A percentile compares a stretch with the other conserved stretches of the same genome.
Evolutionary conservation across 2,888 invertebrate genomes (phyloP).

Genomic region (Amiota communis): DNA sequence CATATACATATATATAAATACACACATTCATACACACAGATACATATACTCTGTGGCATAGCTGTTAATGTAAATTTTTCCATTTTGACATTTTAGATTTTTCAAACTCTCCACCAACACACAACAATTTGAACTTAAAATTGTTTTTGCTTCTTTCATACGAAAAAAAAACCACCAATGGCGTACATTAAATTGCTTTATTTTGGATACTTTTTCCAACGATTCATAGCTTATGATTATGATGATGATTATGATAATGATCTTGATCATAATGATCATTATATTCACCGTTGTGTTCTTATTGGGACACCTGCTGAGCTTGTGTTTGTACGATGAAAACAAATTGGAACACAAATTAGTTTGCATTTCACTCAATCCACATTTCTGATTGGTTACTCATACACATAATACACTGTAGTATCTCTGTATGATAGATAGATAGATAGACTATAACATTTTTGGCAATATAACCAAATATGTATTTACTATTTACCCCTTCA

Average conservation of each 20-base stretch:
- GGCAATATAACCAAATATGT: too few relatives aligned
- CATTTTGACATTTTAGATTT: conserved; percentile 56
- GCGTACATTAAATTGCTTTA: conserved; percentile 69
- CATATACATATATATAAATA: too few relatives aligned
- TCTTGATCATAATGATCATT: not conserved
- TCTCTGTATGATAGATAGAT: not conserved
- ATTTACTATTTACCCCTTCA: conserved; percentile 42
- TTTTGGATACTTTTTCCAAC: conserved; percentile 42
- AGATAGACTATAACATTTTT: too few relatives aligned
- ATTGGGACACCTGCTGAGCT: conserved; percentile 53
- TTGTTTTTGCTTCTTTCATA: conserved; percentile 1
- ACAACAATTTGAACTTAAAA: conserved; percentile 37
- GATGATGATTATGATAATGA: too few relatives aligned
- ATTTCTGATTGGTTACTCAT: conserved; percentile 47
- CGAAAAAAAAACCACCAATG: conserved; percentile 59
- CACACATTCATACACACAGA: not conserved
- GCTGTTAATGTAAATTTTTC: conserved; percentile 55
- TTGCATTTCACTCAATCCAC: conserved; percentile 28
- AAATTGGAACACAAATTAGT: conserved; percentile 64
- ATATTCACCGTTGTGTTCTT: conserved; percentile 16
- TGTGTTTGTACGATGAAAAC: conserved; percentile 57
- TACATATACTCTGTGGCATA: conserved; percentile 24
- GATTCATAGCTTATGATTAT: too few relatives aligned
- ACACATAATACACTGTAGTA: conserved; percentile 27
- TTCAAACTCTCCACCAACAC: conserved; percentile 52